Percentiles rank a stretch among this genome's conserved stretches.
Evolutionary conservation across 1,140 invertebrate genomes (phyloP).

Genomic region (Drosophila funebris): DNA sequence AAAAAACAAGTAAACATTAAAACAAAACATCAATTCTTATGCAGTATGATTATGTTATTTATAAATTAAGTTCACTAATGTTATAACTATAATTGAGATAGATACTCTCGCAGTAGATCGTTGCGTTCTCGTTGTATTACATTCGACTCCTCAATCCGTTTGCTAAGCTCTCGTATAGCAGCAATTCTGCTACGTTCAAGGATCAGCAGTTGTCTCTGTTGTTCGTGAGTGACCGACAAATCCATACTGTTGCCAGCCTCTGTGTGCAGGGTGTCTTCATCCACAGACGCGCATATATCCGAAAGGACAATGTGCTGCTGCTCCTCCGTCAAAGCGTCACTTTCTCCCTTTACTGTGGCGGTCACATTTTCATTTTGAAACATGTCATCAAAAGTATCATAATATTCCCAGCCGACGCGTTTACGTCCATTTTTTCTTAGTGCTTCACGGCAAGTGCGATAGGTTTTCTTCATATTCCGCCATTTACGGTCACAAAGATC

Average conservation of each 20-base stretch:
- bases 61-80: slow-evolving; percentile 1
- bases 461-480: slow-evolving; percentile 58
- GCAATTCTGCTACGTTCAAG: slow-evolving; percentile 44
- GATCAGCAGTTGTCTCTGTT: slow-evolving; percentile 35
- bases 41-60: neutral
- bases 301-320: neutral
- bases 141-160: slow-evolving; percentile 47
- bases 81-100: slow-evolving; percentile 32
- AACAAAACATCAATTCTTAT: neutral
- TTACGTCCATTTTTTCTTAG: slow-evolving; percentile 39
- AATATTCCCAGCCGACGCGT: slow-evolving; percentile 43
- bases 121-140: slow-evolving; percentile 47
- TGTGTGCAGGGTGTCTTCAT: neutral
- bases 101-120: slow-evolving; percentile 39
- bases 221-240: slow-evolving; percentile 11
- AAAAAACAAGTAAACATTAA: no score
- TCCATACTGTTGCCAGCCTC: neutral
- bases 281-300: neutral
- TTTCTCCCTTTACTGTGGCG: neutral
- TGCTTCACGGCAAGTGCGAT: slow-evolving; percentile 42
- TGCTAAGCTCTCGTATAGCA: slow-evolving; percentile 42
- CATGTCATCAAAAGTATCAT: slow-evolving; percentile 42
- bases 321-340: neutral
- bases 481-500: slow-evolving; percentile 56
- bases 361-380: slow-evolving; percentile 25